phyloP scores from a whole-genome alignment of 2,888 invertebrate species.

The Corythucha ciliata region DNA sequence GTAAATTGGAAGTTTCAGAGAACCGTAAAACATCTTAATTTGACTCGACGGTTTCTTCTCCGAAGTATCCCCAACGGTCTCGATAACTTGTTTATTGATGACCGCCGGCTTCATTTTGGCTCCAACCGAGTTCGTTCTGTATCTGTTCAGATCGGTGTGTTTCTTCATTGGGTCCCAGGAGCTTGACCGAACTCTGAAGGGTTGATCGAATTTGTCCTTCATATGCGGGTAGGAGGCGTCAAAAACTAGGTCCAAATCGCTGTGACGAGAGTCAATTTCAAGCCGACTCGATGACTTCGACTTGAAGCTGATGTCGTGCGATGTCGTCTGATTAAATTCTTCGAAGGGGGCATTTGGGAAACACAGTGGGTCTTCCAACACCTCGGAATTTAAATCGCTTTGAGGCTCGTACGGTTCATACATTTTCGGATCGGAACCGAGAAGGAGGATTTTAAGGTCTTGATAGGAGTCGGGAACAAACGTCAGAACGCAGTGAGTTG shows the following conservation, averaged over 20 bases:
- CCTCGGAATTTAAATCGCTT: constrained; percentile 12
- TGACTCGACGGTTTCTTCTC: constrained; percentile 15
- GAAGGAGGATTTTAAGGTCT: constrained; percentile 39
- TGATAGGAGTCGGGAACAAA: constrained; percentile 54
- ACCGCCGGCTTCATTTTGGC: constrained; percentile 31
- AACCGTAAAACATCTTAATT: constrained; percentile 32
- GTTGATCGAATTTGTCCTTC: constrained; percentile 21
- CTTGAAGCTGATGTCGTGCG: constrained; percentile 1
- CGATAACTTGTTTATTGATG: constrained; percentile 27
- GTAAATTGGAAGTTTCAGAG: constrained; percentile 50
- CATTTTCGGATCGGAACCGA: constrained; percentile 32
- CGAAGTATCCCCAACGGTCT: constrained; percentile 21
- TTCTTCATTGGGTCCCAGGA: constrained; percentile 37
- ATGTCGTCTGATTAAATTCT: neutral
- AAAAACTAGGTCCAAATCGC: constrained; percentile 26
- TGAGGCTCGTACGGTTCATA: constrained; percentile 22
- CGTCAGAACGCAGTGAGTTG: constrained; percentile 54
- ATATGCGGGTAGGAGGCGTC: constrained; percentile 19
- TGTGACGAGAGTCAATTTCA: constrained; percentile 19
- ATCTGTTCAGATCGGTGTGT: constrained; percentile 30
- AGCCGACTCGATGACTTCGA: constrained; percentile 25
- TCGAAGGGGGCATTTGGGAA: constrained; percentile 3
- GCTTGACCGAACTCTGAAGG: constrained; percentile 36
- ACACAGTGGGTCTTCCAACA: constrained; percentile 13
- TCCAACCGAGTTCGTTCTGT: constrained; percentile 36